These are phyloP conservation scores for Pseudococcus jackbeardsleyi DNA, from an alignment of 2,888 invertebrate species.

Conservation along the genomic window DNA sequence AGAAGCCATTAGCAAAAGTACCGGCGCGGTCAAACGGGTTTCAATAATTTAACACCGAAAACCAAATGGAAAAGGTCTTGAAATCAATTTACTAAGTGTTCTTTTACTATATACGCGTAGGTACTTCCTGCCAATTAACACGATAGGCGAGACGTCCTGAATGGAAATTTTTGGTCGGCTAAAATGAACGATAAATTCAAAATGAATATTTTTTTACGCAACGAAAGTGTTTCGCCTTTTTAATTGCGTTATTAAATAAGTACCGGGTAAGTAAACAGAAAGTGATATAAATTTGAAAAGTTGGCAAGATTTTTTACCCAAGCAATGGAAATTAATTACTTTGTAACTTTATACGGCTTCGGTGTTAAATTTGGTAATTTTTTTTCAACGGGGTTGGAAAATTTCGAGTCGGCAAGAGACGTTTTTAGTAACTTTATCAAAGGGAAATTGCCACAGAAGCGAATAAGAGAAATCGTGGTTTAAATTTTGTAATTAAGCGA, in stretches of 20 bases:
- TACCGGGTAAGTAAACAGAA: neutral
- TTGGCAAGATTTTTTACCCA: neutral
- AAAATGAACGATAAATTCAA: neutral
- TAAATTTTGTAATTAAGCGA: neutral
- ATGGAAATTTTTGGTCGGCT: neutral
- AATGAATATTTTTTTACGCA: neutral
- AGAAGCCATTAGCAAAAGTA: constrained; percentile 30
- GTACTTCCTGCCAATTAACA: constrained; percentile 19
- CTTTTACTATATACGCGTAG: neutral
- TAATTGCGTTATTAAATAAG: neutral
- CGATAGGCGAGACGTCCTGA: neutral
- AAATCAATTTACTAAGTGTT: constrained; percentile 42
- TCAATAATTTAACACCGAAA: constrained; percentile 14
- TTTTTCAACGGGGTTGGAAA: neutral
- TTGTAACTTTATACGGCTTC: neutral
- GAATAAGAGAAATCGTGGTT: neutral
- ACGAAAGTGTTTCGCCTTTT: neutral
- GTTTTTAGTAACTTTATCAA: neutral
- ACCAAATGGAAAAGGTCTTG: constrained; percentile 29
- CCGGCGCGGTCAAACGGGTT: constrained; percentile 9
- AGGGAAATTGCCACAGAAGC: neutral
- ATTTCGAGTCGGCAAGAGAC: neutral
- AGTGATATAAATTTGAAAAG: constrained; percentile 21
- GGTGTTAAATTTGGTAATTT: neutral
- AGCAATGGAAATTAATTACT: neutral